Conservation (phyloP, 2,888 invertebrate genomes). For the Oscheius onirici region DNA sequence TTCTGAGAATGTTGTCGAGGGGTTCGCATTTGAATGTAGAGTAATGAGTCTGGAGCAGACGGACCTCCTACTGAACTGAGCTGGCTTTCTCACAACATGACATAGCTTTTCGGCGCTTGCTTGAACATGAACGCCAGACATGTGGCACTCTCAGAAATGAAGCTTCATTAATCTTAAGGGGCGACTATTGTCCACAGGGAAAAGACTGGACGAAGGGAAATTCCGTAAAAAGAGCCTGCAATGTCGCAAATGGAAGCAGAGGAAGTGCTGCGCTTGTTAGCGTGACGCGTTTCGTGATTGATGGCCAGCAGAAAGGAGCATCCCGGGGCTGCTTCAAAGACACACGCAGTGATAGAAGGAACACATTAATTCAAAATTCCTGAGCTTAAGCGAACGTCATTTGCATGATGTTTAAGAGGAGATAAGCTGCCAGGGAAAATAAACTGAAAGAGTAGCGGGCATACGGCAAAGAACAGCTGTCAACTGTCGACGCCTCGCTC, state of each 20-base stretch:
- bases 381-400: too few relatives aligned
- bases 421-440: too few relatives aligned
- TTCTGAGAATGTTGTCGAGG: too few relatives aligned
- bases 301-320: constrained; percentile 13
- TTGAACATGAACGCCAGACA: background rate
- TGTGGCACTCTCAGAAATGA: background rate
- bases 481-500: too few relatives aligned
- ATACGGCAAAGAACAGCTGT: too few relatives aligned
- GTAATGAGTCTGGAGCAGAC: too few relatives aligned
- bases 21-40: background rate
- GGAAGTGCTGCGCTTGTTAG: constrained; percentile 31
- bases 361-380: too few relatives aligned
- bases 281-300: constrained; percentile 31
- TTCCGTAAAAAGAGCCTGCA: background rate
- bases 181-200: background rate
- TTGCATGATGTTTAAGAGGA: too few relatives aligned
- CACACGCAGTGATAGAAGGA: too few relatives aligned
- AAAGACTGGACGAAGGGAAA: background rate
- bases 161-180: background rate
- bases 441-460: too few relatives aligned
- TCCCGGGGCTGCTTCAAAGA: background rate
- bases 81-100: constrained; percentile 17
- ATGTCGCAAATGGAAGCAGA: constrained; percentile 13
- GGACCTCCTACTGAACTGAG: background rate
- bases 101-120: background rate